Evolutionary conservation across 2,888 invertebrate genomes (phyloP), one percentile per base, ranked within the genome.

Genomic region (Resseliella maxima): DNA sequence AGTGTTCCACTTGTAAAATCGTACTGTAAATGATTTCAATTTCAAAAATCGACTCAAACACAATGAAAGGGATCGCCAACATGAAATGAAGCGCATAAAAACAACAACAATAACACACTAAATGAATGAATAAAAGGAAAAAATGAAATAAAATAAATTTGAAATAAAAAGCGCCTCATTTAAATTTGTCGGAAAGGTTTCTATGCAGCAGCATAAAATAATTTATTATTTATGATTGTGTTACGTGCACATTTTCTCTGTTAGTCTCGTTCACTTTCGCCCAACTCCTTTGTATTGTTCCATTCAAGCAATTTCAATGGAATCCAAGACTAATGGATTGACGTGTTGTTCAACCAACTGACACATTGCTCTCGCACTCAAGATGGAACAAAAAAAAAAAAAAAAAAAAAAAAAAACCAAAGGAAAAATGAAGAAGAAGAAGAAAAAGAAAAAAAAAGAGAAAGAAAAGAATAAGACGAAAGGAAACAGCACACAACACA

Each of bases 151-250:
- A 15, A 12, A 72, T 3, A 35, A 72, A 24, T 59, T 50, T 24
- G 59, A 31, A 31, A 31, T 18, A 6, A n/a, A 12, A 31, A 31
- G 31, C 35, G 2, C 2, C 15, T 59, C 24, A 2, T 59, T 59
- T 59, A 5, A 3, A 8, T 59, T 72, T 31, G 2, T 27, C 35
- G 31, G 72, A 72, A 72, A 72, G 31, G 27, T 31, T 72, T 72
- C 31, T 72, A 72, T 72, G 72, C 72, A 72, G 31, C 72, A 72
- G 72, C 31, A n/a, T 2, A 72, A 50, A 59, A 59, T 24, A 59
- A 31, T 72, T 72, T 72, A 31, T 72, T 72, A 31, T 72, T 72
- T 35, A 72, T 72, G 35, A 72, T 72, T 72, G 72, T 72, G 31
- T 72, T 31, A 72, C 31, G 72, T 72, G 72, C 72, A 72, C 72